These are phyloP conservation scores for Callospermophilus lateralis DNA, from an alignment of 2,113 vertebrate species.

Conservation along the genomic window DNA sequence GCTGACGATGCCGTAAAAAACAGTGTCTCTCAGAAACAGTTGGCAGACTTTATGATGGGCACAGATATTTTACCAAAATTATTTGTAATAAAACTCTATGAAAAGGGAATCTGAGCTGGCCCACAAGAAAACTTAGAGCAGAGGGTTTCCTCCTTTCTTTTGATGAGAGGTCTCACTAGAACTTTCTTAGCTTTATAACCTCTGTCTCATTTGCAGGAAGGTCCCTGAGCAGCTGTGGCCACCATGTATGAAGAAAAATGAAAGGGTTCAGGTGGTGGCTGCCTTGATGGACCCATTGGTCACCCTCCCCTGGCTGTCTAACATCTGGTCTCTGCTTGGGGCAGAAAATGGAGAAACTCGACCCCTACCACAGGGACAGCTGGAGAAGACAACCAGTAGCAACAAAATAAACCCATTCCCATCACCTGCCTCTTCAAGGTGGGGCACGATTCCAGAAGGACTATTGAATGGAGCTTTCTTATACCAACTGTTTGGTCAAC, in stretches of 20 bases:
- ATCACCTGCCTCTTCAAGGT: background rate
- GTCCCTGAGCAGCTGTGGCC: background rate
- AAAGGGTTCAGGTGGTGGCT: background rate
- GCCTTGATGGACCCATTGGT: rapidly evolving
- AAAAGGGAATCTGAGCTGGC: background rate
- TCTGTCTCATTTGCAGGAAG: background rate
- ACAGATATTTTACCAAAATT: background rate
- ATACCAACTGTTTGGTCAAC: background rate
- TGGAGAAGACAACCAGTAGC: background rate
- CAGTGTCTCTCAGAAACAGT: background rate
- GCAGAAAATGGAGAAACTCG: background rate
- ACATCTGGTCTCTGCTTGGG: background rate
- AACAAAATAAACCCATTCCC: background rate
- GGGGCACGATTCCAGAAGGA: background rate
- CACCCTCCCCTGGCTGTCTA: background rate
- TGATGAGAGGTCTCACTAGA: background rate
- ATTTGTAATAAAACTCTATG: background rate
- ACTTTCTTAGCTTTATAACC: background rate
- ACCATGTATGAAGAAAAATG: background rate
- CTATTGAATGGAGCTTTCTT: background rate
- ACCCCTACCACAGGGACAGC: too few species aligned
- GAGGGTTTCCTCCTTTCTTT: background rate
- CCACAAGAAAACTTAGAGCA: background rate
- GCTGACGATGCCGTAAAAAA: rapidly evolving
- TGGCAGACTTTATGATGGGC: background rate